phyloP scores from a whole-genome alignment of 1,140 invertebrate genomes.

The Drosophila murphyi region DNA sequence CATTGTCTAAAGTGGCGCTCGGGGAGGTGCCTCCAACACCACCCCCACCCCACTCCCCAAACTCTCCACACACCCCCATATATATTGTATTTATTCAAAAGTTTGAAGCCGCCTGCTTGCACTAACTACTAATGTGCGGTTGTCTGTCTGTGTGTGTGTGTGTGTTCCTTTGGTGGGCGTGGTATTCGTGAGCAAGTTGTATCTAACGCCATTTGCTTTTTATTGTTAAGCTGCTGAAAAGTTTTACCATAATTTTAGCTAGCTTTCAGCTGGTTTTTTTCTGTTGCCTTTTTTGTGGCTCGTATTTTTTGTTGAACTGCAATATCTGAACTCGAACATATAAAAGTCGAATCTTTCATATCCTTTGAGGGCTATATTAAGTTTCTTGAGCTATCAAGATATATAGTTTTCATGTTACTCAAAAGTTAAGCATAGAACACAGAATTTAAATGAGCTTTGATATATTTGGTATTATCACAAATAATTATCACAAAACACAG shows the following conservation, averaged over 20 bases:
- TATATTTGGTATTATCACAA: too few species aligned
- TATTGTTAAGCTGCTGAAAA: slow-evolving; percentile 80
- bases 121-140: slow-evolving; percentile 82
- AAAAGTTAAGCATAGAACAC: not conserved
- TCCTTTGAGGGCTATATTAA: not conserved
- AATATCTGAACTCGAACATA: slow-evolving; percentile 21
- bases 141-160: slow-evolving; percentile 27
- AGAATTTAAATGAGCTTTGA: too few species aligned
- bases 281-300: slow-evolving; percentile 13
- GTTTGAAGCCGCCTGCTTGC: slow-evolving; percentile 78
- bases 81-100: slow-evolving; percentile 80
- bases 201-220: slow-evolving; percentile 77
- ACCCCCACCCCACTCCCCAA: not conserved
- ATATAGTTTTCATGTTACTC: not conserved
- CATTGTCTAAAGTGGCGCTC: slow-evolving; percentile 80
- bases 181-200: slow-evolving; percentile 57
- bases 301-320: slow-evolving; percentile 10
- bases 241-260: slow-evolving; percentile 73
- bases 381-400: not conserved
- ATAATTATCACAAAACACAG: too few species aligned
- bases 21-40: slow-evolving; percentile 46
- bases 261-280: slow-evolving; percentile 42
- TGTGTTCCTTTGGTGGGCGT: slow-evolving; percentile 37
- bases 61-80: not conserved
- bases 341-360: slow-evolving; percentile 19